Conservation (phyloP, 2,797 vertebrate genomes). For the Atherinosoma microstoma region DNA sequence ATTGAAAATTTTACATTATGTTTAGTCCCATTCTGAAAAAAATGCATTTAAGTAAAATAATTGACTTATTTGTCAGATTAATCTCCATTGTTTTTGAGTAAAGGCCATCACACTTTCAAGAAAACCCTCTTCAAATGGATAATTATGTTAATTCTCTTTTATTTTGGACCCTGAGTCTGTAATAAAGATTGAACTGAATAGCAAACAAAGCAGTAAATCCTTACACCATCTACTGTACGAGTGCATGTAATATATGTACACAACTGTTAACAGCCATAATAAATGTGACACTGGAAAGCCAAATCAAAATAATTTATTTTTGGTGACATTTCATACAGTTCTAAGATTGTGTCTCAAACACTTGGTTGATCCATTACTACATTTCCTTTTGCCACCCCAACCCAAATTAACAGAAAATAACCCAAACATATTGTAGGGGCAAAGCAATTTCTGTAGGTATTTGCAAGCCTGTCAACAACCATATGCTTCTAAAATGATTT, state of each 20-base stretch:
- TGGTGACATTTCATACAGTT: constrained; percentile 87
- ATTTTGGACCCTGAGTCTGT: too few relatives aligned
- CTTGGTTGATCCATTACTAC: constrained; percentile 82
- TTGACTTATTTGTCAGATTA: not conserved
- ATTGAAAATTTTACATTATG: too few relatives aligned
- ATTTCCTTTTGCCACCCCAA: constrained; percentile 81
- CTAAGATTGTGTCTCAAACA: constrained; percentile 87
- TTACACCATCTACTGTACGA: not conserved
- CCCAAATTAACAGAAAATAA: constrained; percentile 81
- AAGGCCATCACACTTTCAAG: not conserved
- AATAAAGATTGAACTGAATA: too few relatives aligned
- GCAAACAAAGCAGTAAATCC: not conserved
- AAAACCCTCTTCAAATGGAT: not conserved
- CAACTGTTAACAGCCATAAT: constrained; percentile 3
- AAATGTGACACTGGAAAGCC: constrained; percentile 71
- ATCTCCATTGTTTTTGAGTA: not conserved
- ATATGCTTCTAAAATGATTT: constrained; percentile 84
- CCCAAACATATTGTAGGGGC: constrained; percentile 70
- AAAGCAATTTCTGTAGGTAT: constrained; percentile 74
- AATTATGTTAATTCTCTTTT: too few relatives aligned
- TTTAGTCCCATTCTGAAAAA: not conserved
- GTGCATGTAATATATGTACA: fast-evolving
- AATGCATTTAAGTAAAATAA: not conserved
- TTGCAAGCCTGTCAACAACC: constrained; percentile 84
- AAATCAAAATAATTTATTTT: constrained; percentile 91